Conservation (phyloP, 2,797 vertebrate genomes). For the Eurystomus glaucurus region DNA sequence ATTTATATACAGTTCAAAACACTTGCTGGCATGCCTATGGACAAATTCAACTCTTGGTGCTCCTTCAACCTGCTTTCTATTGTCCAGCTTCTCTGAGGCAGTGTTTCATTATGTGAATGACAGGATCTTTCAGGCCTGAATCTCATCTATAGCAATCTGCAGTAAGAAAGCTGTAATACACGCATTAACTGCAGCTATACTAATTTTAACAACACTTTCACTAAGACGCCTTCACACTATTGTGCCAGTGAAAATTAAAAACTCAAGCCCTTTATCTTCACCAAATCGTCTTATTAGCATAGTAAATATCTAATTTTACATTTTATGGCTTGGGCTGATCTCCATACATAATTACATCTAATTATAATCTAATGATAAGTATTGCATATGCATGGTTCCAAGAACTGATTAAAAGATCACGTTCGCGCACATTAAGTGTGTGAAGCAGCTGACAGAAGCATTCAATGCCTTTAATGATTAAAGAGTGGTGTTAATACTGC, state of each 20-base stretch:
- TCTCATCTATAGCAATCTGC: neutral
- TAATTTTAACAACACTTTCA: neutral
- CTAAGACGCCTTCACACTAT: neutral
- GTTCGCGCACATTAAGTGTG: neutral
- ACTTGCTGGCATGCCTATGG: neutral
- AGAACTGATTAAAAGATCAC: neutral
- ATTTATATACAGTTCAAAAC: neutral
- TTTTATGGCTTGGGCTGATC: constrained; percentile 45
- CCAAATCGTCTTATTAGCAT: constrained; percentile 44
- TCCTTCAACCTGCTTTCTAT: neutral
- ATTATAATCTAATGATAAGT: constrained; percentile 60
- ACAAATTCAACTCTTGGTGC: neutral
- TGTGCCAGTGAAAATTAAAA: neutral
- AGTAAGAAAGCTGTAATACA: neutral
- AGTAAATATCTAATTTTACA: constrained; percentile 45
- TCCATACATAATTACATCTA: constrained; percentile 53
- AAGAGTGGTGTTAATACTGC: neutral
- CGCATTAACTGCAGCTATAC: neutral
- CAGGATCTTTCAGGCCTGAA: neutral
- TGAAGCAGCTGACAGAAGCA: constrained; percentile 10
- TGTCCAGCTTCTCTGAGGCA: neutral
- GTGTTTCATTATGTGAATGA: neutral
- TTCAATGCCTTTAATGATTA: neutral
- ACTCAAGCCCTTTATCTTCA: constrained; percentile 25
- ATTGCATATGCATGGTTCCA: constrained; percentile 9